Base-by-base conservation (phyloP, 2,113 vertebrate genomes). In the Lipophrys pholis region DNA sequence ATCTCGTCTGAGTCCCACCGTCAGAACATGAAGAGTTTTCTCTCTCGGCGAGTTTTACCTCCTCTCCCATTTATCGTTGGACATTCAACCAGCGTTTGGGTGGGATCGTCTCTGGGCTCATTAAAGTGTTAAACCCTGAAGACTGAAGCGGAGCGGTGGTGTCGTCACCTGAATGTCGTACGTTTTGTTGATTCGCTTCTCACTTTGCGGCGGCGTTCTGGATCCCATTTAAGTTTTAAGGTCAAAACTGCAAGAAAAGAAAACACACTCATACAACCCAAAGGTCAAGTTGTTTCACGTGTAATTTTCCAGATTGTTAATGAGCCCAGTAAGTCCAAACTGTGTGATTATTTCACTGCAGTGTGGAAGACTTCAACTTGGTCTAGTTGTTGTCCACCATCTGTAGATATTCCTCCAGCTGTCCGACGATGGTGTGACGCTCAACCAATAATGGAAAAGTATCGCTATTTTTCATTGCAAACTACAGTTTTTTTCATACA, bases 341-440 rank as follows among this genome's bases (percentile, higher is more conserved):
- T 83, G 85, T 67, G 91, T 92, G 4, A 90, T 92, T 69, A 94
- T 94, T 89, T 30, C 59, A 65, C 46, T 55, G 6, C 7, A 21
- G 40, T 5, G 16, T 49, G 54, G 69, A 12, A n/a, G n/a, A n/a
- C n/a, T n/a, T n/a, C n/a, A 30, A 30, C 21, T 30, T 30, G 21
- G 21, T 30, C 21, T 30, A 30, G 21, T 30, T 30, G 21, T 30
- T 4, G 21, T 30, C 21, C 21, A 30, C 21, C 21, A 30, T 30
- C 21, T 4, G 21, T 30, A 30, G 21, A 6, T 53, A 7, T 63
- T 21, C 36, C 15, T 56, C 57, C 59, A 93, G 91, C 6, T 93
- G 69, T 83, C 88, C 64, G 92, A 93, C 81, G 91, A 90, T 42
- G 91, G 91, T 6, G 84, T 86, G 49, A 61, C 93, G 71, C 87